phyloP scores from a whole-genome alignment of 2,888 invertebrate genomes.

The Hypena proboscidalis region DNA sequence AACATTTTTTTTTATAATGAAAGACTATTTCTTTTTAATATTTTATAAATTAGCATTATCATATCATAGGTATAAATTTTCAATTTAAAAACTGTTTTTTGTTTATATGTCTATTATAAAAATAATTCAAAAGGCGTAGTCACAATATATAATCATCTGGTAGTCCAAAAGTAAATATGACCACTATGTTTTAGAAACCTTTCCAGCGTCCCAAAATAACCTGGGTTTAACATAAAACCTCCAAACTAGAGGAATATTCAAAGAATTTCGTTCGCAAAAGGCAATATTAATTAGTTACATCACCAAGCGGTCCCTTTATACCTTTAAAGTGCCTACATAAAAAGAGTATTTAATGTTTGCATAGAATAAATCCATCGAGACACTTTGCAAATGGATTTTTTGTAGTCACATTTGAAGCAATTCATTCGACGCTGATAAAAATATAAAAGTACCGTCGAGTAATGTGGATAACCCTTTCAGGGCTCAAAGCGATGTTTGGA shows the following conservation, averaged over 20 bases:
- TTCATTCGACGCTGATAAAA: slow-evolving; percentile 73
- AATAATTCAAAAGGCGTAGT: too few species aligned
- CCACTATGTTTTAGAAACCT: slow-evolving; percentile 12
- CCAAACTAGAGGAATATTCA: slow-evolving; percentile 24
- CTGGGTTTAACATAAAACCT: slow-evolving; percentile 17
- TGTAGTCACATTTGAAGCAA: slow-evolving; percentile 64
- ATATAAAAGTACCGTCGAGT: slow-evolving; percentile 70
- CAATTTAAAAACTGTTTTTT: too few species aligned
- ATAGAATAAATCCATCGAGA: slow-evolving; percentile 45
- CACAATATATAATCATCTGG: too few species aligned
- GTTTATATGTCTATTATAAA: too few species aligned
- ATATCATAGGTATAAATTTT: too few species aligned
- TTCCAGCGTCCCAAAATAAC: slow-evolving; percentile 13
- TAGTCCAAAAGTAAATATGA: slow-evolving; percentile 1
- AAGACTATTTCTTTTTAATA: too few species aligned
- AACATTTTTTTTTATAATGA: too few species aligned
- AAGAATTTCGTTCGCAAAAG: slow-evolving; percentile 28
- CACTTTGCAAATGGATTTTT: slow-evolving; percentile 68
- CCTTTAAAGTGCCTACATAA: slow-evolving; percentile 35
- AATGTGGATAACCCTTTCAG: slow-evolving; percentile 74
- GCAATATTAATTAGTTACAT: slow-evolving; percentile 44
- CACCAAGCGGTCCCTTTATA: slow-evolving; percentile 37
- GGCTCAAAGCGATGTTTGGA: slow-evolving; percentile 63
- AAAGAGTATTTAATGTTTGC: slow-evolving; percentile 40
- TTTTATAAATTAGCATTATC: too few species aligned